Evolutionary conservation across 2,797 vertebrate genomes (phyloP).

Genomic region (Acrossocheilus wenchowensis): DNA sequence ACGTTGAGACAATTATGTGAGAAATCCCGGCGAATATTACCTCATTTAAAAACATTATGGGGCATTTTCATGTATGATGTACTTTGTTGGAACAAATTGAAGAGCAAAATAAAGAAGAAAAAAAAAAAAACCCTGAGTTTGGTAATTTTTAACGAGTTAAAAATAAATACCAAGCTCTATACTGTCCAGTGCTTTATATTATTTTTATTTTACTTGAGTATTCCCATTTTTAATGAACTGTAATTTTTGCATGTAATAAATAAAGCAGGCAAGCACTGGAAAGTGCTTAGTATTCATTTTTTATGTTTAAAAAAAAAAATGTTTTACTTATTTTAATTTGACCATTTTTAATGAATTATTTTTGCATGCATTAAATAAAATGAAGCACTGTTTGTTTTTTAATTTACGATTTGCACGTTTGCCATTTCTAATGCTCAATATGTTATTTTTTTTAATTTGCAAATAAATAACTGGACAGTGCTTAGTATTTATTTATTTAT

Average conservation of each 20-base stretch:
- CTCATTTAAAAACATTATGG: slow-evolving; percentile 10
- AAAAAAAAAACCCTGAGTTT: too few relatives aligned
- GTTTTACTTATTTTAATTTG: background rate
- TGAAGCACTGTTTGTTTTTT: background rate
- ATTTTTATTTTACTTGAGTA: background rate
- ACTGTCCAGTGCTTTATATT: background rate
- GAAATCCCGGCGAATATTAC: slow-evolving; percentile 18
- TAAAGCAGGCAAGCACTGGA: too few relatives aligned
- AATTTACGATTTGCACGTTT: background rate
- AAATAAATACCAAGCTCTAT: too few relatives aligned
- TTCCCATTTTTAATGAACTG: background rate
- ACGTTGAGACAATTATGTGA: background rate
- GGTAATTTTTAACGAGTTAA: background rate
- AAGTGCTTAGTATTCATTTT: too few relatives aligned
- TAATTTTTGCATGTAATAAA: background rate
- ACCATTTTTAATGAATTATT: background rate
- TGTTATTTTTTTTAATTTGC: too few relatives aligned
- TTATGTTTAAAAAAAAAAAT: too few relatives aligned
- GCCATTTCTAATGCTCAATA: too few relatives aligned
- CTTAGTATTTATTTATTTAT: too few relatives aligned
- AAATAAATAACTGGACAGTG: too few relatives aligned
- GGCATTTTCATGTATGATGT: slow-evolving; percentile 8
- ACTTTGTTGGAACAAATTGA: background rate
- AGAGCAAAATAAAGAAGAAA: slow-evolving; percentile 6
- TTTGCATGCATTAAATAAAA: background rate